Conservation (phyloP, 2,888 invertebrate species). For the Anthrax anthrax region DNA sequence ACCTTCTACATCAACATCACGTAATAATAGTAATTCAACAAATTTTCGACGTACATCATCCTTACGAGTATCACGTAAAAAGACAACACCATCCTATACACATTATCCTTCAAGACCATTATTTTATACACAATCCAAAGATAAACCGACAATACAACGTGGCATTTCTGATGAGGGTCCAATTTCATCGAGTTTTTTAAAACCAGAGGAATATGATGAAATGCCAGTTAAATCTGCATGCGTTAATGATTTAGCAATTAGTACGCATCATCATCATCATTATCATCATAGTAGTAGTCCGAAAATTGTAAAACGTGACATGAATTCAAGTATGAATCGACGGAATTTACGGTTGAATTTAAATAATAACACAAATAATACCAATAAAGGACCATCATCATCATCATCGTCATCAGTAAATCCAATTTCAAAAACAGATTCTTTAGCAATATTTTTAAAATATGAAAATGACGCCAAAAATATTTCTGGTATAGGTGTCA, state of each 20-base stretch:
- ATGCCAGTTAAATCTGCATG: constrained; percentile 34
- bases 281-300: constrained; percentile 2
- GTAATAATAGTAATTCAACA: constrained; percentile 12
- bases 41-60: constrained; percentile 33
- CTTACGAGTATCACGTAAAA: constrained; percentile 27
- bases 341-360: constrained; percentile 13
- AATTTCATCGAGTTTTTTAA: constrained; percentile 32
- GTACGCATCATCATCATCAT: background rate
- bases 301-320: constrained; percentile 12
- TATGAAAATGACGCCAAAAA: constrained; percentile 26
- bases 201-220: constrained; percentile 34
- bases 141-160: constrained; percentile 30
- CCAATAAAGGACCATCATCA: background rate
- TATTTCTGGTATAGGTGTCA: background rate
- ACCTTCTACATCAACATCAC: constrained; percentile 7
- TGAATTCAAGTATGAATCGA: constrained; percentile 10
- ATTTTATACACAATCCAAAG: constrained; percentile 14
- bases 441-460: constrained; percentile 31
- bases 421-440: constrained; percentile 28
- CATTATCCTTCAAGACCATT: constrained; percentile 16
- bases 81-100: constrained; percentile 19
- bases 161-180: constrained; percentile 35
- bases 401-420: constrained; percentile 8
- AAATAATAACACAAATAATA: background rate
- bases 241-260: constrained; percentile 26